phyloP scores from a whole-genome alignment of 2,888 invertebrate species.

The Endomychus coccineus region DNA sequence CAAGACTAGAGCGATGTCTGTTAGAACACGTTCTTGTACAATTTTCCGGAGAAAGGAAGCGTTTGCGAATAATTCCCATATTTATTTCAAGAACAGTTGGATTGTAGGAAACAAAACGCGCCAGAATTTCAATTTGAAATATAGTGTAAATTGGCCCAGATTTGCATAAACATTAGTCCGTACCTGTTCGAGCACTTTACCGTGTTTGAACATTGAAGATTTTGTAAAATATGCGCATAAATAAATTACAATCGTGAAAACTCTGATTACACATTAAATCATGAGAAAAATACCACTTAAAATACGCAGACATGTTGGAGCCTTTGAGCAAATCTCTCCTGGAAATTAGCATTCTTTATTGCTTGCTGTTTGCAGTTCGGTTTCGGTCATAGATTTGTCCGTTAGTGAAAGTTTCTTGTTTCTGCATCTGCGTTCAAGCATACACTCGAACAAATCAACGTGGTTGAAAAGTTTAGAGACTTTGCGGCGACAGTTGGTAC shows the following conservation, averaged over 20 bases:
- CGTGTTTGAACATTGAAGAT: background rate
- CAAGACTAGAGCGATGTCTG: no score
- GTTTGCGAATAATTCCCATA: no score
- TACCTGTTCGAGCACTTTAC: background rate
- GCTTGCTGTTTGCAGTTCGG: slow-evolving; percentile 18
- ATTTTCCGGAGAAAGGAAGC: no score
- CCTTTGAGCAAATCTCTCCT: slow-evolving; percentile 10
- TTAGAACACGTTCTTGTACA: no score
- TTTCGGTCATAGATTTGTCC: slow-evolving; percentile 12
- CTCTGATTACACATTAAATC: slow-evolving; percentile 1
- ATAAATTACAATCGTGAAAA: background rate
- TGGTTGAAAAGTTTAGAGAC: slow-evolving; percentile 33
- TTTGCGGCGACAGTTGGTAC: slow-evolving; percentile 29
- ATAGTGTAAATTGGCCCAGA: background rate
- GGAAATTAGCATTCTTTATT: slow-evolving; percentile 25
- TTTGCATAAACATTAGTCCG: slow-evolving; percentile 1
- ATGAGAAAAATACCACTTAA: background rate
- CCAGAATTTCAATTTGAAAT: slow-evolving; percentile 1
- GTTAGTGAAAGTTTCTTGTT: slow-evolving; percentile 20
- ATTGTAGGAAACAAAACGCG: no score
- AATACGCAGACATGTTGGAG: no score
- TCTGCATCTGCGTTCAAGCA: slow-evolving; percentile 20
- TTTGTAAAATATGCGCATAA: background rate
- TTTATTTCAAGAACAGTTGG: no score
- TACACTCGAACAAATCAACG: slow-evolving; percentile 28